Evolutionary conservation across 1,140 invertebrate genomes (phyloP).

Genomic region (Batillaria attramentaria): DNA sequence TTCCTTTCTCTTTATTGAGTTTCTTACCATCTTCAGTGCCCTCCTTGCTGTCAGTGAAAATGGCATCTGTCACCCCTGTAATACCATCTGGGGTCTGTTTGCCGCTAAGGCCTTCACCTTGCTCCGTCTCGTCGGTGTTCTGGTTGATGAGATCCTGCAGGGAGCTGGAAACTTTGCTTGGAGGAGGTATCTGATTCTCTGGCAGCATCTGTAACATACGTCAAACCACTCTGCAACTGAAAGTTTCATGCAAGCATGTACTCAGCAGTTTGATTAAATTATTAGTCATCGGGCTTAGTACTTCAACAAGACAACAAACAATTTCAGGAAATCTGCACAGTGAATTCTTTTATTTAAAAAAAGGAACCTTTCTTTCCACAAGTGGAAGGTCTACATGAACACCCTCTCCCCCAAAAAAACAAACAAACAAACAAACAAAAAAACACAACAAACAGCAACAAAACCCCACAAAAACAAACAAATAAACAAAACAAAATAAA

Average conservation of each 20-base stretch:
- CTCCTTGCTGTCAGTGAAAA: neutral
- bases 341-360: too few species aligned
- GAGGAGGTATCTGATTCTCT: slow-evolving; percentile 61
- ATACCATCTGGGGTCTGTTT: neutral
- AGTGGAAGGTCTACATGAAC: too few species aligned
- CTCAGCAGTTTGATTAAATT: neutral
- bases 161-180: slow-evolving; percentile 56
- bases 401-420: too few species aligned
- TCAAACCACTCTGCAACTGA: too few species aligned
- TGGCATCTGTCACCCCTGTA: too few species aligned
- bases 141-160: slow-evolving; percentile 47
- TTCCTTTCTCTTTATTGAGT: neutral
- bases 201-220: slow-evolving; percentile 68
- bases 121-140: neutral
- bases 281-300: too few species aligned
- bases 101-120: too few species aligned
- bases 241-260: neutral
- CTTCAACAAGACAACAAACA: neutral
- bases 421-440: too few species aligned
- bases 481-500: neutral
- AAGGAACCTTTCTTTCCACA: too few species aligned
- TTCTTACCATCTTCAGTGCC: neutral
- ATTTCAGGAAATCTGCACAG: too few species aligned
- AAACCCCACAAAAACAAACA: neutral
- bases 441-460: too few species aligned